Base-by-base conservation (phyloP, 2,888 invertebrate genomes). In the Conchocele bisecta region DNA sequence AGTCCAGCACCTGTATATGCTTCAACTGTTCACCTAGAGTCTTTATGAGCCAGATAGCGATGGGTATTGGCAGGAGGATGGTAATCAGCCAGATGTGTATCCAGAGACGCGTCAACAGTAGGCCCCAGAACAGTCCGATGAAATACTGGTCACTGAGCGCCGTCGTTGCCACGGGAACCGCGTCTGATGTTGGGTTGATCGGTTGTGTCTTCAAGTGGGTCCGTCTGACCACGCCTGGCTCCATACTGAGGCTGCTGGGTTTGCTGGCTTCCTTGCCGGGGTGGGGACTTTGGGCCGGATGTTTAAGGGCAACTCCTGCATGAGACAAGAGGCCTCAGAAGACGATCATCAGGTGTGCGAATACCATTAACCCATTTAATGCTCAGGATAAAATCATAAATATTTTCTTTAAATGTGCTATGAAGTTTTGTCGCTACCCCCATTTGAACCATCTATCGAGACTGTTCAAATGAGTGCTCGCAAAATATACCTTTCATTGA, bases 11-110 rank as follows among this genome's bases (percentile, higher is more conserved):
- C 50, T 39, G 9, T 13, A 31, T 54, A 9, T 17, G 17, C 9
- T 86, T 91, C n/a, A n/a, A n/a, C n/a, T n/a, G n/a, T 86, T 86
- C 86, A 89, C 93, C 92, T 20, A 92, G 77, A 75, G 91, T 88
- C 81, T 93, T 94, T 15, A 95, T 85, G 11, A 86, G 48, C 89
- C 95, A 95, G 80, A 95, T 94, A 0, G 94, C 92, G 61, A 97
- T 92, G 7, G 97, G 96, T 80, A 97, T 93, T 1, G 95, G 93
- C 57, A 90, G 71, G 13, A 96, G 92, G 26, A 97, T 93, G 7
- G 95, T 94, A 76, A 96, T 91, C 66, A 96, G 92, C 95, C 97
- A 96, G 57, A 95, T 93, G 86, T 97, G 95, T 84, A 95, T 95
- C 95, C 97, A 97, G 17, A 97, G 93, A 31, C 97, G 93, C 92